Percentiles rank a stretch among this genome's conserved stretches.
phyloP scores from a whole-genome alignment of 2,797 vertebrate genomes.

The Phataginus tricuspis region DNA sequence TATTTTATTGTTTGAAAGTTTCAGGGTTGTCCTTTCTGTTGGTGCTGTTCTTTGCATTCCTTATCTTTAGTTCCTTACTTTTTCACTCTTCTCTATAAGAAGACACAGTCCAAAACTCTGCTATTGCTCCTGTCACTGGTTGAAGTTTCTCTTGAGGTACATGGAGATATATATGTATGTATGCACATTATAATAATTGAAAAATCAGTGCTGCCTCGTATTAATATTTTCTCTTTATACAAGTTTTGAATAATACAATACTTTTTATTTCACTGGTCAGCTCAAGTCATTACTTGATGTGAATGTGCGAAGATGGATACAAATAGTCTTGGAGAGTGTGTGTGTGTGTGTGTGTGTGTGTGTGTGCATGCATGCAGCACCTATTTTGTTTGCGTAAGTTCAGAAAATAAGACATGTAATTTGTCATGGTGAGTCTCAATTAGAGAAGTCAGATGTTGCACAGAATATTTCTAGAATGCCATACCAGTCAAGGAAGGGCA shows the following conservation, averaged over 20 bases:
- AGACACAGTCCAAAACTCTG: slow-evolving; percentile 54
- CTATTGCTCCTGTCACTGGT: slow-evolving; percentile 40
- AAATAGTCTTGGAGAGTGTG: background rate
- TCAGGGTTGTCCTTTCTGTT: background rate
- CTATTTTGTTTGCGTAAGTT: background rate
- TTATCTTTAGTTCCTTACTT: slow-evolving; percentile 69
- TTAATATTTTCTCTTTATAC: background rate
- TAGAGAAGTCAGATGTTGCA: background rate
- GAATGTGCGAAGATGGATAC: background rate
- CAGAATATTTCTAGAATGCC: background rate
- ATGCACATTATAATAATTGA: slow-evolving; percentile 53
- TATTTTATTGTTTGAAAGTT: background rate
- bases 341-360: accelerated
- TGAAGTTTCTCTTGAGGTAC: slow-evolving; percentile 61
- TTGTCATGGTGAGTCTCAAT: slow-evolving; percentile 15
- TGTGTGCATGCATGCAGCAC: accelerated
- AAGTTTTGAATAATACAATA: background rate
- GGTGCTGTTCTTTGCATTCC: slow-evolving; percentile 44
- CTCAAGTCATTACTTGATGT: background rate
- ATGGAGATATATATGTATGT: background rate
- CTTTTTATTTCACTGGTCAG: background rate
- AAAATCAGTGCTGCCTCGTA: slow-evolving; percentile 1
- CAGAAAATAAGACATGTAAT: slow-evolving; percentile 53
- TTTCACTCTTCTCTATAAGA: slow-evolving; percentile 76
- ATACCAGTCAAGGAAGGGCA: background rate